Base-by-base conservation (phyloP, 2,888 invertebrate species). In the Dryococelus australis region DNA sequence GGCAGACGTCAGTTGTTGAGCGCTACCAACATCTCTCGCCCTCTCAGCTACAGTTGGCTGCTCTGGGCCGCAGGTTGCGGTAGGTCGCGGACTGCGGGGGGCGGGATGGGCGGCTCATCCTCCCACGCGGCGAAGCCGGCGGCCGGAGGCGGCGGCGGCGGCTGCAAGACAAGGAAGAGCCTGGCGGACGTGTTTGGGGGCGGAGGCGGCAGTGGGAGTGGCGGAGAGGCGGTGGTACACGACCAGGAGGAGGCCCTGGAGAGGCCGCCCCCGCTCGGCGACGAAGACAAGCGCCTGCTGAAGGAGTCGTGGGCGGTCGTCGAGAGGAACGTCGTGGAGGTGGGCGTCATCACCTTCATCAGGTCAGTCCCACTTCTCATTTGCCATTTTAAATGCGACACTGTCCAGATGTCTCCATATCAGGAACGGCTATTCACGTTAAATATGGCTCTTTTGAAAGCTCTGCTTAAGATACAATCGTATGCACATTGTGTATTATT, bases 321-420 rank as follows among this genome's bases (percentile, higher is more conserved):
- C 53, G 92, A 92, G 88, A 91, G 91, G 24, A 92, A 92, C 88
- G 92, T 93, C 35, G 92, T 92, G 26, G 91, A 91, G 88, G 92
- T 93, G 20, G 93, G 93, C 1, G 92, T 93, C 88, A 92, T 93
- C 89, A 92, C 92, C 8, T 93, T 93, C 88, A 92, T 92, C 89
- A 92, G 92, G 93, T 93, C 90, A 91, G 91, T 88, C 3, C 27
- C 85, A 65, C 26, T 20, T 83, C 26, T 27, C 20, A 26, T 83
- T 20, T n/a, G 2, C 20, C 78, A 65, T 65, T 65, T 65, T 65
- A 35, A 35, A 35, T 35, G 35, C 35, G 35, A 4, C 35, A 35
- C 35, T 3, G 35, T 35, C 35, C 35, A 35, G 1, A 35, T 35
- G 4, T 35, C 35, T 35, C 35, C 35, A 35, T n/a, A 35, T 3